These are phyloP conservation scores for Epinephelus fuscoguttatus DNA, from an alignment of 2,113 vertebrate genomes.

Conservation along the genomic window DNA sequence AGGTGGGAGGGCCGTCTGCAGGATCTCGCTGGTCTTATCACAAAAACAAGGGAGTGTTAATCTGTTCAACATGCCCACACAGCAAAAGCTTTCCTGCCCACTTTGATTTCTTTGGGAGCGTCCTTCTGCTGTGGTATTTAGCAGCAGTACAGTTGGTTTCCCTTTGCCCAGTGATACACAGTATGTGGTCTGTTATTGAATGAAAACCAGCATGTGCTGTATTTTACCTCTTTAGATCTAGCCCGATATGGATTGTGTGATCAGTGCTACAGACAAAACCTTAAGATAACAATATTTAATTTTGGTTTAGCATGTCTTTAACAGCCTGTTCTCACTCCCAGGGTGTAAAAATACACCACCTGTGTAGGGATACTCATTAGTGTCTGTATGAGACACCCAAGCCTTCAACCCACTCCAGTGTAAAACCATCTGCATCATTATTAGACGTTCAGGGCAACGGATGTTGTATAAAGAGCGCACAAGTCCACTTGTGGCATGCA, in stretches of 20 bases:
- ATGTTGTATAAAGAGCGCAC: too few relatives aligned
- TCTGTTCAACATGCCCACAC: conserved; percentile 23
- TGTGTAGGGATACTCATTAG: too few relatives aligned
- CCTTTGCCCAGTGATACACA: conserved; percentile 16
- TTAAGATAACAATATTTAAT: background rate
- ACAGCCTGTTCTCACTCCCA: too few relatives aligned
- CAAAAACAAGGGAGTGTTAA: conserved; percentile 33
- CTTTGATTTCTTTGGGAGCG: conserved; percentile 17
- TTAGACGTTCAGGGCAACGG: too few relatives aligned
- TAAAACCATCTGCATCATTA: too few relatives aligned
- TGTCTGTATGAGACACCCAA: too few relatives aligned
- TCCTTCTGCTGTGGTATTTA: conserved; percentile 22
- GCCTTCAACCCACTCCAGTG: too few relatives aligned
- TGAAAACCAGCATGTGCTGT: background rate
- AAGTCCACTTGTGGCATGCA: too few relatives aligned
- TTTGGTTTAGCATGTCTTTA: background rate
- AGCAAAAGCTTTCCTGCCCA: background rate
- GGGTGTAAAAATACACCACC: too few relatives aligned
- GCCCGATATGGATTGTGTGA: background rate
- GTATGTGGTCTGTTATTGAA: background rate
- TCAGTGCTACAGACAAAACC: conserved; percentile 8
- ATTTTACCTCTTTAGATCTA: background rate
- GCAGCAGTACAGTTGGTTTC: background rate
- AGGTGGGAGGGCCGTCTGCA: background rate
- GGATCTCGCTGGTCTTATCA: conserved; percentile 54